Evolutionary conservation across 2,888 invertebrate genomes (phyloP).

Genomic region (Vandiemenella viatica): DNA sequence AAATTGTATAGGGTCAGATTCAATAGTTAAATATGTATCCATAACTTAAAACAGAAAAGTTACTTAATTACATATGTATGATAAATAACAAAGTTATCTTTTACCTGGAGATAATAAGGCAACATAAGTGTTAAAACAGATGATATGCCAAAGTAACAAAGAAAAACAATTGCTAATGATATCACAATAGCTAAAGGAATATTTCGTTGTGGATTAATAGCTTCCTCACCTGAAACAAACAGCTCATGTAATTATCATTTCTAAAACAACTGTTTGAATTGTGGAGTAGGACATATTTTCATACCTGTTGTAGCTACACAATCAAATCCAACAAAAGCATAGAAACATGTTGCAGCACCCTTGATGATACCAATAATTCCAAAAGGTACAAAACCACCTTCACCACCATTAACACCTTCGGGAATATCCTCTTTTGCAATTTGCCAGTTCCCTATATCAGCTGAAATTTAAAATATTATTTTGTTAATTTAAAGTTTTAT

Average conservation of each 20-base stretch:
- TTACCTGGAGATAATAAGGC: constrained; percentile 67
- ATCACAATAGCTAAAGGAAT: constrained; percentile 11
- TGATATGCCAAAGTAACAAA: constrained; percentile 47
- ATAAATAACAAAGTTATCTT: too few species aligned
- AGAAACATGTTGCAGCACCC: constrained; percentile 80
- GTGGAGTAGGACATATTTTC: too few species aligned
- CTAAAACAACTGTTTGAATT: too few species aligned
- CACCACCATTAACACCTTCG: constrained; percentile 3
- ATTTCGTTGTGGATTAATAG: constrained; percentile 10
- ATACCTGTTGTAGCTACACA: constrained; percentile 69
- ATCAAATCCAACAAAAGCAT: constrained; percentile 84
- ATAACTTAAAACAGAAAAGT: too few species aligned
- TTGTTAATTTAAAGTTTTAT: not conserved
- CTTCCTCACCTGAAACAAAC: constrained; percentile 11
- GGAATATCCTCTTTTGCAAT: constrained; percentile 18
- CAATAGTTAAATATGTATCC: too few species aligned
- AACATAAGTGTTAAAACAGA: constrained; percentile 74
- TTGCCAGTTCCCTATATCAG: constrained; percentile 35
- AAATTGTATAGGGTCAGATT: not conserved
- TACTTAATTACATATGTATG: too few species aligned
- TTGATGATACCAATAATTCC: constrained; percentile 56
- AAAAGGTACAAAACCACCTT: constrained; percentile 40
- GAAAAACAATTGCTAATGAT: constrained; percentile 11
- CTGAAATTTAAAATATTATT: constrained; percentile 19
- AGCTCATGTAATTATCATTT: too few species aligned